Base-by-base conservation (phyloP, 2,797 vertebrate genomes). In the Ceryle rudis region DNA sequence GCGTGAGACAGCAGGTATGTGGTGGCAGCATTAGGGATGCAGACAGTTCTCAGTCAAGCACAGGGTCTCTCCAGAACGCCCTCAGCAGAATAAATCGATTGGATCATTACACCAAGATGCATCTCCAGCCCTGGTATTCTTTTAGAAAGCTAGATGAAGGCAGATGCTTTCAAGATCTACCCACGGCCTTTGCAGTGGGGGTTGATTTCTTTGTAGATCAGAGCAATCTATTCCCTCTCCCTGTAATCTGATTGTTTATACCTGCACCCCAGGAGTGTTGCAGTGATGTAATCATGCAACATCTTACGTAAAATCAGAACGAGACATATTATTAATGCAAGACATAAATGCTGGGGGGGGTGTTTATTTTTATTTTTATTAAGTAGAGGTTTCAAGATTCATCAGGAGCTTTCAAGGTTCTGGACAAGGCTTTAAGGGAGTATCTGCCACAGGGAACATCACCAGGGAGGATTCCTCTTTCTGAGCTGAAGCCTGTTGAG, bases 301-400 rank as follows among this genome's bases (percentile, higher is more conserved):
- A 9, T 14, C 16, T 29, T 69, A 9, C 42, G 37, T 39, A 58
- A 81, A 90, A 75, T 1, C 33, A 75, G 39, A 94, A 70, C 15
- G n/a, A 94, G 46, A 81, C 42, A 14, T 47, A 75, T 37, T 44
- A 86, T 84, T 41, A 84, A 91, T 81, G 19, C 31, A 47, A 54
- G 31, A 64, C 13, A 20, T 29, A 66, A 70, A 72, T 77, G n/a
- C n/a, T n/a, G n/a, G n/a, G n/a, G n/a, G n/a, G n/a, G 73, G 62
- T 90, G 79, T 52, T 23, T 17, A 55, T 55, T 66, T 61, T 66
- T 22, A 11, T 28, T 46, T 11, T 90, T 64, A 85, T 94, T 93
- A 66, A 78, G 74, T 58, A 47, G 49, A 62, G 29, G 33, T 66
- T 84, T 92, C 39, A 55, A 25, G 54, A 47, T 47, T 42, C 19